Percentiles rank a stretch among this genome's conserved stretches.
Conservation (phyloP, 2,797 vertebrate genomes). For the Aldrovandia affinis region DNA sequence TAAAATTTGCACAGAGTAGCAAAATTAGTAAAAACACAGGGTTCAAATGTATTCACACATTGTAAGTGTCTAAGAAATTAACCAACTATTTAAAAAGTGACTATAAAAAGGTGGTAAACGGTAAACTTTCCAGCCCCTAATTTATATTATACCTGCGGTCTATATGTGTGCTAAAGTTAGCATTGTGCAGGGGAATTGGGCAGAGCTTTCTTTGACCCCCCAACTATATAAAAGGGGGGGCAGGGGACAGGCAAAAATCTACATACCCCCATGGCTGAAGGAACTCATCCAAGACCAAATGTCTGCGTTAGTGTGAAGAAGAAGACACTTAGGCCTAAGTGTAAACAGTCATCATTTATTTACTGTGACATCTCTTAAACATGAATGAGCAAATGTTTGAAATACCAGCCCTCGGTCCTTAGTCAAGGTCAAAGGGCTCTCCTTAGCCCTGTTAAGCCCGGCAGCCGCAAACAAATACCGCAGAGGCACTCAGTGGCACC, state of each 20-base stretch:
- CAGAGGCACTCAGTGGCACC: constrained; percentile 42
- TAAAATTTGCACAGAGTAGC: too few relatives aligned
- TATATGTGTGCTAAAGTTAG: too few relatives aligned
- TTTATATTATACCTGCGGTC: too few relatives aligned
- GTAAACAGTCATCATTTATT: constrained; percentile 83
- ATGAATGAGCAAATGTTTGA: constrained; percentile 74
- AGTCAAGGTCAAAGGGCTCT: constrained; percentile 70
- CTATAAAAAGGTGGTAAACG: too few relatives aligned
- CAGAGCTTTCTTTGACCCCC: too few relatives aligned
- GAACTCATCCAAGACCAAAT: constrained; percentile 71
- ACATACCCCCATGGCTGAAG: constrained; percentile 53
- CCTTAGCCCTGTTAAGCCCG: constrained; percentile 50
- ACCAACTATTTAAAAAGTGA: too few relatives aligned
- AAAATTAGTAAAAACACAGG: too few relatives aligned
- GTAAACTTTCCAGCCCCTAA: too few relatives aligned
- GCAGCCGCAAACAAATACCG: constrained; percentile 49
- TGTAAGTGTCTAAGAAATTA: too few relatives aligned
- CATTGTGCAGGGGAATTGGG: too few relatives aligned
- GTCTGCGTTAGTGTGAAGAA: constrained; percentile 72
- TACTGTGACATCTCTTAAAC: constrained; percentile 77
- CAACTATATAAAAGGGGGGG: too few relatives aligned
- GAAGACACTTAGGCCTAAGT: constrained; percentile 69
- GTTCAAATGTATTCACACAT: too few relatives aligned
- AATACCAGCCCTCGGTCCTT: constrained; percentile 71
- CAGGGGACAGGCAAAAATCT: constrained; percentile 21